phyloP scores from a whole-genome alignment of 2,113 vertebrate genomes.

The Setophaga petechia region DNA sequence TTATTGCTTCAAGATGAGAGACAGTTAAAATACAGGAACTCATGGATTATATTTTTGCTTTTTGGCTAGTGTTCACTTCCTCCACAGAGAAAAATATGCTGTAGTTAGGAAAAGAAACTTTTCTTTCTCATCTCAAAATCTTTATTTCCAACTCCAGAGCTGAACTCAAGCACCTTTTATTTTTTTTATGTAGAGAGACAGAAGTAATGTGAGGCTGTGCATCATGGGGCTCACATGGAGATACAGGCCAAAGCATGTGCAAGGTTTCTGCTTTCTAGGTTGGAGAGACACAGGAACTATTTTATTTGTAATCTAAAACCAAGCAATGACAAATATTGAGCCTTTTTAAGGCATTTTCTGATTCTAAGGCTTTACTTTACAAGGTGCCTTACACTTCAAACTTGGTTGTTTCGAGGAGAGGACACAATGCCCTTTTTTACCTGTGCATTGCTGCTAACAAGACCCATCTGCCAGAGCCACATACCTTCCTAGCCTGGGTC shows the following conservation, averaged over 20 bases:
- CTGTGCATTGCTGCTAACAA: not conserved
- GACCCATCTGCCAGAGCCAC: not conserved
- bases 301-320: not conserved
- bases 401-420: not conserved
- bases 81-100: not conserved
- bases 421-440: not conserved
- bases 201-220: not conserved
- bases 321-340: not conserved
- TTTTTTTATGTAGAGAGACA: not conserved
- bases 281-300: not conserved
- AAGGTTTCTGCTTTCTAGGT: not conserved
- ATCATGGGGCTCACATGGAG: not conserved
- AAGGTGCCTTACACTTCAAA: not conserved
- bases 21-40: constrained; percentile 57
- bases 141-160: not conserved
- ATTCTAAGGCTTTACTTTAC: not conserved
- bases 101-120: not conserved
- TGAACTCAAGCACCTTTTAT: not conserved
- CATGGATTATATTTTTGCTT: constrained; percentile 21
- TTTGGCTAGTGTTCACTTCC: constrained; percentile 52
- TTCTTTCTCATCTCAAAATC: constrained; percentile 11
- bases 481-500: not conserved
- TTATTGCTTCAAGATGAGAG: constrained; percentile 59
- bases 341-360: not conserved
- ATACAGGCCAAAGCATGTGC: not conserved